phyloP scores from a whole-genome alignment of 2,888 invertebrate genomes.

The Caenorhabditis becei region DNA sequence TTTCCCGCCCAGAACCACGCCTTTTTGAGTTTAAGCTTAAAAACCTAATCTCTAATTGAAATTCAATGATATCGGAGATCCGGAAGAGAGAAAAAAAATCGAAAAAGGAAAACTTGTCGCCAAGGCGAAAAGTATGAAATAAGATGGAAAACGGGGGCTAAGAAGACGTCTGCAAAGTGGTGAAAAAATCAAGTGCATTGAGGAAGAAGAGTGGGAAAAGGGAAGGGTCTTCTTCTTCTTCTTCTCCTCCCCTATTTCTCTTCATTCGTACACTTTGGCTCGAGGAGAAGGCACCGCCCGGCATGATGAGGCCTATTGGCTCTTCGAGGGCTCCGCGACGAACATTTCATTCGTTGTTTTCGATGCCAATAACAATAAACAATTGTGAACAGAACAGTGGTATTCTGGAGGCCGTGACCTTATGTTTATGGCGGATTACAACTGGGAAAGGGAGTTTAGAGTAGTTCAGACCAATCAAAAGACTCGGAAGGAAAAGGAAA shows the following conservation, averaged over 20 bases:
- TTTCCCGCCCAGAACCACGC: slow-evolving; percentile 16
- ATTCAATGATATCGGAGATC: slow-evolving; percentile 14
- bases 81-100: background rate
- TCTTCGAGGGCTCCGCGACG: slow-evolving; percentile 22
- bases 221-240: slow-evolving; percentile 16
- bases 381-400: background rate
- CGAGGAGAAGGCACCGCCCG: slow-evolving; percentile 26
- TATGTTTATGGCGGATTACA: slow-evolving; percentile 11
- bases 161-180: slow-evolving; percentile 25
- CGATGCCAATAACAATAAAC: slow-evolving; percentile 20
- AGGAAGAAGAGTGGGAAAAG: slow-evolving; percentile 29
- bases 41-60: background rate
- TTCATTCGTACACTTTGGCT: slow-evolving; percentile 45
- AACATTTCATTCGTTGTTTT: slow-evolving; percentile 35
- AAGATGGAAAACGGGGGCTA: no score
- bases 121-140: slow-evolving; percentile 4
- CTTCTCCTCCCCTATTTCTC: background rate
- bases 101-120: background rate
- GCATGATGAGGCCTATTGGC: slow-evolving; percentile 46
- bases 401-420: background rate
- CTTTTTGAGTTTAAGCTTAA: no score
- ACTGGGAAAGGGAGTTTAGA: background rate
- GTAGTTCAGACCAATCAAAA: background rate
- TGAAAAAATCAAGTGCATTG: slow-evolving; percentile 43
- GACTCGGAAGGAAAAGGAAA: background rate